phyloP scores from a whole-genome alignment of 2,113 vertebrate genomes.

The Rutilus rutilus region DNA sequence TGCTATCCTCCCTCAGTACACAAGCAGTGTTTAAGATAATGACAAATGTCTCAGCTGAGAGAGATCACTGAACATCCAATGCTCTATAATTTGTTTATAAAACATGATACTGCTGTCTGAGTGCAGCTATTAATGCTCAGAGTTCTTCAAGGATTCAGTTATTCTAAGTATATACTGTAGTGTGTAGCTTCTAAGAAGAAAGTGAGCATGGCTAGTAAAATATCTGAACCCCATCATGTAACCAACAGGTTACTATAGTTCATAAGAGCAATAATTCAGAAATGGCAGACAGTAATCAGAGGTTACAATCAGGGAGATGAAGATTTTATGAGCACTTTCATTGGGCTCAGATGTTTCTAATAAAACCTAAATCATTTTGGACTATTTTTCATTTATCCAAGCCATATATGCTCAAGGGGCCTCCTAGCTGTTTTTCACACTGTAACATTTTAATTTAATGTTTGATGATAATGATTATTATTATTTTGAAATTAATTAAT shows the following conservation, averaged over 20 bases:
- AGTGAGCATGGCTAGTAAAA: conserved; percentile 12
- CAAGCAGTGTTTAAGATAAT: not conserved
- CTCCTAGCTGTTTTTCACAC: conserved; percentile 36
- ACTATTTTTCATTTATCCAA: not conserved
- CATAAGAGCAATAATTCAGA: conserved; percentile 36
- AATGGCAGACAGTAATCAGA: conserved; percentile 49
- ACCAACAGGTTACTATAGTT: conserved; percentile 31
- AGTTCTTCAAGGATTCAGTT: not conserved
- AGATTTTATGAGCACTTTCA: conserved; percentile 43
- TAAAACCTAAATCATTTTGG: conserved; percentile 28
- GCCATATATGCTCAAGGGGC: not conserved
- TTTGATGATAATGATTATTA: conserved; percentile 21
- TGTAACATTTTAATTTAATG: conserved; percentile 19
- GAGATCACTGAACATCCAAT: not conserved
- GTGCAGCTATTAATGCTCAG: not conserved
- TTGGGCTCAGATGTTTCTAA: conserved; percentile 48
- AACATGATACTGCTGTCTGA: not conserved
- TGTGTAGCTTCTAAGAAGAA: not conserved
- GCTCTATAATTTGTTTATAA: conserved; percentile 19
- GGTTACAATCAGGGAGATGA: conserved; percentile 48
- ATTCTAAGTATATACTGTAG: not conserved
- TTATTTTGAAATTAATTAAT: not conserved
- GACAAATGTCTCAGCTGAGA: not conserved
- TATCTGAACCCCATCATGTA: conserved; percentile 22
- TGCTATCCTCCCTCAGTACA: not conserved